Base-by-base conservation (phyloP, 1,140 invertebrate genomes). In the Drosophila watanabei region DNA sequence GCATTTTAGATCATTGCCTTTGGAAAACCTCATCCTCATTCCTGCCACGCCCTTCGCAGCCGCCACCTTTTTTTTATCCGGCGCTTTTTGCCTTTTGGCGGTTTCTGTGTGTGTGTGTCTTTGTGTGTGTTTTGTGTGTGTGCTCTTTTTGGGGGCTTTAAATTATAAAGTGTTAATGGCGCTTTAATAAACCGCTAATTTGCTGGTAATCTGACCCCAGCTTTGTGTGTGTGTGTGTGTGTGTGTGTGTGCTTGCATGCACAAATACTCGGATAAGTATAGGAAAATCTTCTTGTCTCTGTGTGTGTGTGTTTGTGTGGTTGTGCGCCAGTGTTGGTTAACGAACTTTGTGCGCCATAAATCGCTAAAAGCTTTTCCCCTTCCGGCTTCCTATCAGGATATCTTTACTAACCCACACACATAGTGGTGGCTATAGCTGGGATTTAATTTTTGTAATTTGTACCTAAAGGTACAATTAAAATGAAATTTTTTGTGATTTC, bases 121-220 rank as follows among this genome's bases (percentile, higher is more conserved):
- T 24, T 60, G 32, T 48, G 39, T 61, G 39, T 37, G 24, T 24
- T 24, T n/a, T n/a, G 28, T 52, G 6, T 13, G 52, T 24, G 54
- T 43, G 56, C 41, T 48, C 59, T 80, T 72, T 63, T 79, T 11
- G 52, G 59, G 59, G n/a, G 62, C 78, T 39, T 80, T 79, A 80
- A 80, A 80, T 80, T 80, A 80, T 80, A 80, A 80, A 80, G 79
- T 80, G 79, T 80, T 80, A 80, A 80, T 66, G 69, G 59, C 70
- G 57, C 79, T 80, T 80, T 80, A 80, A 80, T 80, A 80, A 80
- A 80, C 79, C 79, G 70, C 79, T 80, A 80, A 80, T 80, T 80
- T 80, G 69, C 70, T 62, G 76, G 79, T 75, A 75, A 80, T 75
- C 79, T 79, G 78, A 80, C 54, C 76, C 68, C 66, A 61, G 66